phyloP scores from a whole-genome alignment of 53 echinoderm and acorn worm species.

The Temnopleurus reevesii region DNA sequence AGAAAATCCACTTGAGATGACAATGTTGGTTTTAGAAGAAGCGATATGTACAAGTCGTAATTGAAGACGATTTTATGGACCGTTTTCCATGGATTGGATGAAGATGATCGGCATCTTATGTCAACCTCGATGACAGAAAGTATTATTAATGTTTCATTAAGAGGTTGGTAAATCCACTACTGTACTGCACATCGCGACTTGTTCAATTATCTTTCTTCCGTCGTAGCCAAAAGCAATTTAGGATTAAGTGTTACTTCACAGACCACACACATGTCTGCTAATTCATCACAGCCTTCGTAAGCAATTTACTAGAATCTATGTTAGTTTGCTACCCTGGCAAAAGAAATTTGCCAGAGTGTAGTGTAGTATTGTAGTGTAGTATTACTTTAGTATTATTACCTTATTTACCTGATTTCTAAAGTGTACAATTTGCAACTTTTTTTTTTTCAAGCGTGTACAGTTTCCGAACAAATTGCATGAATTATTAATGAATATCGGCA shows the following conservation, averaged over 20 bases:
- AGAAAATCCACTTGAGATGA: conserved; percentile 4
- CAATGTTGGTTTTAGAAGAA: not conserved
- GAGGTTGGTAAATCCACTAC: not conserved
- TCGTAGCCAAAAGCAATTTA: not conserved
- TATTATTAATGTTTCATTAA: not conserved
- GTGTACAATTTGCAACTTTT: too few species aligned
- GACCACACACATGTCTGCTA: not conserved
- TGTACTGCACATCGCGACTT: too few species aligned
- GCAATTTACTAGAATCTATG: not conserved
- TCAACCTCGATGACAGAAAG: not conserved
- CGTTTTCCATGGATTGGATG: conserved; percentile 7
- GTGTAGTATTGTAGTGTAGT: too few species aligned
- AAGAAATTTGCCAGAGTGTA: too few species aligned
- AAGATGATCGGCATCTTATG: not conserved
- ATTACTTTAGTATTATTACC: too few species aligned
- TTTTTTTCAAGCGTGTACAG: too few species aligned
- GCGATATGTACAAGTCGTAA: not conserved
- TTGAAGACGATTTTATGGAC: conserved; percentile 10
- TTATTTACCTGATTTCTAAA: too few species aligned
- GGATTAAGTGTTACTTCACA: not conserved
- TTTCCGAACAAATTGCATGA: too few species aligned
- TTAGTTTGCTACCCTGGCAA: too few species aligned
- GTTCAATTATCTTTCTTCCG: not conserved
- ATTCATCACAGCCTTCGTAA: not conserved
- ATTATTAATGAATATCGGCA: too few species aligned